Conservation (phyloP, 2,113 vertebrate genomes). For the Pelusios castaneus region DNA sequence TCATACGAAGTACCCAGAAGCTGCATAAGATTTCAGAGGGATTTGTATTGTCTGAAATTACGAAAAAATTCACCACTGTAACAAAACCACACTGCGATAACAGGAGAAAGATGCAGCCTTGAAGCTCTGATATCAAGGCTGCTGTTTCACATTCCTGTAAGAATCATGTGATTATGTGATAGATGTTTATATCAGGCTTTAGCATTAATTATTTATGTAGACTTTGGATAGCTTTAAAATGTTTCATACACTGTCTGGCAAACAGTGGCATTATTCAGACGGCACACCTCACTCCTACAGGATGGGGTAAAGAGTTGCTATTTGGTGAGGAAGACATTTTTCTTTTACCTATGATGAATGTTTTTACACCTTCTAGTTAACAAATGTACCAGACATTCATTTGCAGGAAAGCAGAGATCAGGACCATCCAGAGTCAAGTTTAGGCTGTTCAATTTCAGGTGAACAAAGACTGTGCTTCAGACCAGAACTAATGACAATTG, state of each 20-base stretch:
- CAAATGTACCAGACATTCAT: not conserved
- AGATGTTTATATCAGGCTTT: conserved; percentile 11
- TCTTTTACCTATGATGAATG: not conserved
- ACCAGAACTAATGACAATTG: not conserved
- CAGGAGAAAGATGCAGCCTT: not conserved
- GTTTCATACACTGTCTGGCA: not conserved
- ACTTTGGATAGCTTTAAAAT: not conserved
- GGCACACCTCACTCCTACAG: not conserved
- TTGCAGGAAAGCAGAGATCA: not conserved
- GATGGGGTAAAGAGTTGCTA: not conserved
- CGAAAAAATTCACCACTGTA: conserved; percentile 17
- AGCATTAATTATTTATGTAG: not conserved
- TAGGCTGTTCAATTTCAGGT: not conserved
- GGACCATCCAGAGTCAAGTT: not conserved
- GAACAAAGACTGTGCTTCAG: not conserved
- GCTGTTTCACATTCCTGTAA: not conserved
- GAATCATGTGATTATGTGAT: not conserved
- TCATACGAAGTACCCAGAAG: conserved; percentile 20
- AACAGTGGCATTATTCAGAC: not conserved
- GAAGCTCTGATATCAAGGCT: not conserved
- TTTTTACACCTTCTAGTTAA: not conserved
- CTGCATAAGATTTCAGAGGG: conserved; percentile 20
- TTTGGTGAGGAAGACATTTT: not conserved
- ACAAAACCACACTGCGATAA: not conserved
- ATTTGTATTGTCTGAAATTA: conserved; percentile 41